phyloP scores from a whole-genome alignment of 2,797 vertebrate genomes.

The Lacerta agilis region DNA sequence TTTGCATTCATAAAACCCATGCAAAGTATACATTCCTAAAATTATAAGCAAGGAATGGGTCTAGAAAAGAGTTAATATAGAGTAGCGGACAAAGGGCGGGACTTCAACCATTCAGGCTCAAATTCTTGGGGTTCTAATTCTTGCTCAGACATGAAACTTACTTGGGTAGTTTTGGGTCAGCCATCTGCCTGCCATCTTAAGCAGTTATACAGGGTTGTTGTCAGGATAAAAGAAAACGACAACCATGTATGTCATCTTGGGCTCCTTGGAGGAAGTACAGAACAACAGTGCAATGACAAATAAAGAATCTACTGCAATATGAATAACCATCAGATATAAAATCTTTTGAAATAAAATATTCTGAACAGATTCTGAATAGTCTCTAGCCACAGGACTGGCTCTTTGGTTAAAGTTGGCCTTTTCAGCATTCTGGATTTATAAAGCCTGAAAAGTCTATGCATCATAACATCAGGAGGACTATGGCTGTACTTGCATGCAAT shows the following conservation, averaged over 20 bases:
- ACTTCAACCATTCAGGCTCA: not conserved
- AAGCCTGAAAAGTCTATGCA: not conserved
- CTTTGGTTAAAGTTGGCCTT: not conserved
- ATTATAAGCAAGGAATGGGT: not conserved
- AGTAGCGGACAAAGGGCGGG: not conserved
- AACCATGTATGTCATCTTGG: not conserved
- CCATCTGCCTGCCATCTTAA: not conserved
- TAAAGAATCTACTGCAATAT: not conserved
- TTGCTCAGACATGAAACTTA: not conserved
- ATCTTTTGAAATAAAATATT: not conserved
- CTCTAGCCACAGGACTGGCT: not conserved
- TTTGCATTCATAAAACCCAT: not conserved
- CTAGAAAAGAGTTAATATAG: not conserved
- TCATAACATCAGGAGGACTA: too few species aligned
- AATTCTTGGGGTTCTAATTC: not conserved
- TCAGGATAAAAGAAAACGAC: not conserved
- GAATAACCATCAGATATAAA: not conserved
- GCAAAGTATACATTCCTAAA: not conserved
- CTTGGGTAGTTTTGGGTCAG: not conserved
- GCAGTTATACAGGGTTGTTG: not conserved
- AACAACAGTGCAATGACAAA: not conserved
- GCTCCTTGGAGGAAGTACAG: not conserved
- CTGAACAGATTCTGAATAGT: not conserved
- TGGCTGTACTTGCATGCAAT: too few species aligned
- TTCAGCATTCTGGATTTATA: not conserved